Conservation (phyloP, 1,140 invertebrate genomes). For the Psix sp. region DNA sequence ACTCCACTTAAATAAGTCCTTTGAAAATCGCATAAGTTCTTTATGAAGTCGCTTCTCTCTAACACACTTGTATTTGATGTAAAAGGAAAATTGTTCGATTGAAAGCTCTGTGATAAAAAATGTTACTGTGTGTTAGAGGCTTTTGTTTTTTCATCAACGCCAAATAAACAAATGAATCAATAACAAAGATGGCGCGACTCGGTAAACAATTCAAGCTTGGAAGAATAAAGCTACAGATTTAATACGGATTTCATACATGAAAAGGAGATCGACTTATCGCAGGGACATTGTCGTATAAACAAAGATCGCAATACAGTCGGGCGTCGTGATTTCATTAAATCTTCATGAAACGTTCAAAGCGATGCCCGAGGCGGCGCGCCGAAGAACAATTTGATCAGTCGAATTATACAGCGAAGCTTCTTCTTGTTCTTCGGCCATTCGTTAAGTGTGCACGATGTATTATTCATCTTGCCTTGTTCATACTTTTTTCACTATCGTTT, state of each 20-base stretch:
- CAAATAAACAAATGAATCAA: slow-evolving; percentile 2
- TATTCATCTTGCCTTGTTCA: slow-evolving; percentile 40
- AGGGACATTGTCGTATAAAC: slow-evolving; percentile 34
- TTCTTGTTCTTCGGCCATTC: slow-evolving; percentile 43
- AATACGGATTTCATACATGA: slow-evolving; percentile 40
- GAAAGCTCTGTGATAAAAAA: too few species aligned
- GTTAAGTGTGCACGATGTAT: slow-evolving; percentile 40
- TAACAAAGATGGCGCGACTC: slow-evolving; percentile 1
- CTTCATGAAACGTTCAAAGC: slow-evolving; percentile 16
- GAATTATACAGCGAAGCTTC: slow-evolving; percentile 41
- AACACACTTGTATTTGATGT: too few species aligned
- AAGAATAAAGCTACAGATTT: slow-evolving; percentile 36
- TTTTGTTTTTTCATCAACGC: too few species aligned
- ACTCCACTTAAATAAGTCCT: background rate
- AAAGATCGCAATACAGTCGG: slow-evolving; percentile 20
- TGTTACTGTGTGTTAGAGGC: too few species aligned
- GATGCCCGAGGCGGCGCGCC: slow-evolving; percentile 12
- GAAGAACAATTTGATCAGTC: slow-evolving; percentile 45
- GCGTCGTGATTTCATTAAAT: slow-evolving; percentile 21
- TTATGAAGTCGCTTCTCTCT: background rate
- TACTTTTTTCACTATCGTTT: slow-evolving; percentile 20
- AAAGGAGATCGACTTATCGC: slow-evolving; percentile 33
- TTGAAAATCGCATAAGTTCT: background rate
- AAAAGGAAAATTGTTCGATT: too few species aligned
- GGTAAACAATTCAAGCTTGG: slow-evolving; percentile 24